phyloP scores from a whole-genome alignment of 2,113 vertebrate species.

The Leptobrachium leishanense region DNA sequence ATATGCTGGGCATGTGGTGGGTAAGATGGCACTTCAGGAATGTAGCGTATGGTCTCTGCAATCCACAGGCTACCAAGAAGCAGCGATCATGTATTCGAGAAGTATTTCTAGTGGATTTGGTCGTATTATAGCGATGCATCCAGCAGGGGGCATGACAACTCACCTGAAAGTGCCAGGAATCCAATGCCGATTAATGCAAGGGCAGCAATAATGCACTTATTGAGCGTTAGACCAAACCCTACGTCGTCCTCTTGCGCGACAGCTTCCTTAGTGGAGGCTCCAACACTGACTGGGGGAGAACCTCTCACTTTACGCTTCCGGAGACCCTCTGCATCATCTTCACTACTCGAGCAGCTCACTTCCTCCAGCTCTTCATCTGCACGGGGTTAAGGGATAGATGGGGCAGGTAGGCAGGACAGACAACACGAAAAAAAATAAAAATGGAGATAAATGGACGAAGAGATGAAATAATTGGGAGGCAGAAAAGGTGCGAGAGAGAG shows the following conservation, averaged over 20 bases:
- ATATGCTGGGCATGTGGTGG: no score
- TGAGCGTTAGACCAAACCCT: constrained; percentile 64
- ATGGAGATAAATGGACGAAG: no score
- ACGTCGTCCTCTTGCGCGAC: constrained; percentile 49
- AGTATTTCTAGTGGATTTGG: no score
- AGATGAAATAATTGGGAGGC: no score
- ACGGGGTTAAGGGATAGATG: background rate
- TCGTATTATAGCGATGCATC: background rate
- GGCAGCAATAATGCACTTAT: constrained; percentile 79
- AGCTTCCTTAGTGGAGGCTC: accelerated
- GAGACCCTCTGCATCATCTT: constrained; percentile 52
- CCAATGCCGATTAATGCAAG: constrained; percentile 75
- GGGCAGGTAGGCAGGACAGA: background rate
- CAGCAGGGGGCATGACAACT: constrained; percentile 50
- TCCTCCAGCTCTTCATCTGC: constrained; percentile 49
- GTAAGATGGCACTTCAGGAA: no score
- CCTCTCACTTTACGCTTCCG: constrained; percentile 31
- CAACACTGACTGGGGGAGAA: accelerated
- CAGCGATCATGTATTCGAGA: no score
- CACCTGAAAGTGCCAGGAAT: constrained; percentile 78
- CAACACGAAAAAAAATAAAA: no score
- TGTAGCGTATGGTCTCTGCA: no score
- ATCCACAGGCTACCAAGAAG: no score
- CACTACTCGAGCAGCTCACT: constrained; percentile 53
- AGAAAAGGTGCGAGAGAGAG: background rate